phyloP scores from a whole-genome alignment of 1,140 invertebrate species.

The Diprion similis region DNA sequence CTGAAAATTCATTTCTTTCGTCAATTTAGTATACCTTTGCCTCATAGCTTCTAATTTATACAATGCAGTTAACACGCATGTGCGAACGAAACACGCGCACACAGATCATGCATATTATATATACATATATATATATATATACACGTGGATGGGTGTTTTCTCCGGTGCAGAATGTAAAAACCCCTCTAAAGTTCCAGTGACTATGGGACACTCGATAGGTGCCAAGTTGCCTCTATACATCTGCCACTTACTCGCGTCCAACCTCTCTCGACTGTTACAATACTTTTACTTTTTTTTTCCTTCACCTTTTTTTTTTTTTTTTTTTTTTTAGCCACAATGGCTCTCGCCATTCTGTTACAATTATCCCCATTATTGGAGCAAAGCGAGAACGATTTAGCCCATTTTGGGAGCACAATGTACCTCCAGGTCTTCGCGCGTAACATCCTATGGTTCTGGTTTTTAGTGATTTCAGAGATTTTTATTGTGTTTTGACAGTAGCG shows the following conservation, averaged over 20 bases:
- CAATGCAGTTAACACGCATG: too few relatives aligned
- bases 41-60: too few relatives aligned
- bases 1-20: too few relatives aligned
- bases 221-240: constrained; percentile 35
- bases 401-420: constrained; percentile 22
- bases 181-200: too few relatives aligned
- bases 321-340: constrained; percentile 28
- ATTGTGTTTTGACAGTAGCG: constrained; percentile 34
- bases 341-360: constrained; percentile 35
- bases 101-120: too few relatives aligned
- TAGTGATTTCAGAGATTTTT: constrained; percentile 20
- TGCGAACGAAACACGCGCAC: too few relatives aligned
- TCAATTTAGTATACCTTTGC: too few relatives aligned
- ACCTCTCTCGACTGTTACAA: constrained; percentile 26
- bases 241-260: constrained; percentile 31
- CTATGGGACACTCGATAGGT: constrained; percentile 20
- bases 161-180: too few relatives aligned
- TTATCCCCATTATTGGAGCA: constrained; percentile 30
- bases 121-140: too few relatives aligned
- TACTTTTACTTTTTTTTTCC: constrained; percentile 17
- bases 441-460: constrained; percentile 2
- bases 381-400: constrained; percentile 29
- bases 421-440: background rate
- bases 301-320: constrained; percentile 14
- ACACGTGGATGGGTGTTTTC: too few relatives aligned